Conservation (phyloP, 2,797 vertebrate species). For the Ctenopoma kingsleyae region DNA sequence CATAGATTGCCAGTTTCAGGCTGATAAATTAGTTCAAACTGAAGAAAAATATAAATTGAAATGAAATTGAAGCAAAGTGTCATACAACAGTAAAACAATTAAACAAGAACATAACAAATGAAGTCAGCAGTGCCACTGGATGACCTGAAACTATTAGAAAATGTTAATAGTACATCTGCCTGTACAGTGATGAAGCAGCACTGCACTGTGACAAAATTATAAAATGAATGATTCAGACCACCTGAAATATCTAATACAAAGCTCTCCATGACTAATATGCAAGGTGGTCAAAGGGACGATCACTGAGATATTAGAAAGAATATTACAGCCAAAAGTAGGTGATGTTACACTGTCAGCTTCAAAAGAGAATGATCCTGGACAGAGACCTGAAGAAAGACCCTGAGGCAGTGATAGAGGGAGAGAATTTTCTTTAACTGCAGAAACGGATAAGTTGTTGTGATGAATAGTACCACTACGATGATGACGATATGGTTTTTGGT, state of each 20-base stretch:
- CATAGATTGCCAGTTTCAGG: slow-evolving; percentile 20
- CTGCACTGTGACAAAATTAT: background rate
- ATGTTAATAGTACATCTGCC: background rate
- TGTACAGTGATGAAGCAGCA: background rate
- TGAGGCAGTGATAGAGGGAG: background rate
- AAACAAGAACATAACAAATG: too few species aligned
- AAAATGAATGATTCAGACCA: background rate
- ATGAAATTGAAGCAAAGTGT: background rate
- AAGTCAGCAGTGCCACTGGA: background rate
- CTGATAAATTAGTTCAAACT: background rate
- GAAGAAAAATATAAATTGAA: background rate
- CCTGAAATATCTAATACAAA: background rate
- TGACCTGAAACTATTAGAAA: background rate
- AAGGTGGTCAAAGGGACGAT: background rate
- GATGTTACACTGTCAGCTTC: background rate
- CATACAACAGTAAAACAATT: too few species aligned
- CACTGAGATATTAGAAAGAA: background rate
- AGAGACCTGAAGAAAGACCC: background rate
- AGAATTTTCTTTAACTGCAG: background rate
- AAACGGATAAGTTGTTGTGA: background rate
- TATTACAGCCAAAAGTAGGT: background rate
- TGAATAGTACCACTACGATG: background rate
- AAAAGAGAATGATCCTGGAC: background rate
- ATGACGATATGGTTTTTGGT: too few species aligned
- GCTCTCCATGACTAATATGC: too few species aligned